These are phyloP conservation scores for Leptopilina syphax DNA, from an alignment of 2,888 invertebrate species.

Conservation along the genomic window DNA sequence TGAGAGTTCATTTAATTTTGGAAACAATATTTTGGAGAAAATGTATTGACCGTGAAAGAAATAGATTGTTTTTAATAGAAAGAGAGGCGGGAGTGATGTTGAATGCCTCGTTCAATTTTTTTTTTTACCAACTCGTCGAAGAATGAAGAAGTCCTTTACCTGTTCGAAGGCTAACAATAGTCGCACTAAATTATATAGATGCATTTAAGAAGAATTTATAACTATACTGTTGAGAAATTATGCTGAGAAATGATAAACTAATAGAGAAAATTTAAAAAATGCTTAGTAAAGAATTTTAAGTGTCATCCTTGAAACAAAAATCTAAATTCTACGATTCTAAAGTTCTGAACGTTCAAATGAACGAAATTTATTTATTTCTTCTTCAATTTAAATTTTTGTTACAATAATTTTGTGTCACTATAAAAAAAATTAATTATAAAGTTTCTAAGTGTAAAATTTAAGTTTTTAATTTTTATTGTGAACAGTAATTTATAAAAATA, in stretches of 20 bases:
- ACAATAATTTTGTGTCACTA: no score
- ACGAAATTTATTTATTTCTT: no score
- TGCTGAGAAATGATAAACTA: background rate
- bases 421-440: no score
- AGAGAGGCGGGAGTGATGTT: background rate
- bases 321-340: no score
- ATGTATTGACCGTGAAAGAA: background rate
- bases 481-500: no score
- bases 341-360: no score
- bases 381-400: no score
- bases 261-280: background rate
- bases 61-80: background rate
- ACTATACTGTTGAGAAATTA: background rate
- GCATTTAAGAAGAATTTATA: background rate
- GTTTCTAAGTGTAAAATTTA: no score
- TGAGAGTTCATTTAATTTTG: no score
- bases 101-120: slow-evolving; percentile 1
- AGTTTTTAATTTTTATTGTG: no score
- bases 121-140: background rate
- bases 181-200: background rate
- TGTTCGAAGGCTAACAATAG: background rate
- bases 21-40: no score
- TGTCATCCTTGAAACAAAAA: background rate
- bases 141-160: slow-evolving; percentile 2
- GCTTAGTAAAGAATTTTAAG: background rate